Percentiles rank a stretch among this genome's conserved stretches.
Conservation (phyloP, 2,888 invertebrate genomes). For the Mythimna vitellina region DNA sequence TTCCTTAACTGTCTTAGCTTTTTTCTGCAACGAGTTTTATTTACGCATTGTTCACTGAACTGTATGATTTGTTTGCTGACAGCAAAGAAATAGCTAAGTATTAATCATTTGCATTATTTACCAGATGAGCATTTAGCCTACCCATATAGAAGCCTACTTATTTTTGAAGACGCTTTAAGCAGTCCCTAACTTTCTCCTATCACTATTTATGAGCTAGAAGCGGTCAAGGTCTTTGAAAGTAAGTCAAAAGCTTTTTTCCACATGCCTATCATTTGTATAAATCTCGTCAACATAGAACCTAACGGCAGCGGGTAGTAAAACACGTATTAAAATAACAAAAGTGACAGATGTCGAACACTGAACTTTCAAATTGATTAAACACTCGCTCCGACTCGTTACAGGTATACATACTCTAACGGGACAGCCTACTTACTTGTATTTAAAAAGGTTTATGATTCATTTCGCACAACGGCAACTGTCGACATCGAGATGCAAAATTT, state of each 20-base stretch:
- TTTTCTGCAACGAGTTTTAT: neutral
- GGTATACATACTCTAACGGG: constrained; percentile 67
- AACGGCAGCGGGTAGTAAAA: constrained; percentile 46
- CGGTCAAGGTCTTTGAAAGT: constrained; percentile 62
- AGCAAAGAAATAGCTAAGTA: neutral
- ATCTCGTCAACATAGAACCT: constrained; percentile 49
- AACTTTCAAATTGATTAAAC: constrained; percentile 64
- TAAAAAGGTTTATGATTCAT: constrained; percentile 67
- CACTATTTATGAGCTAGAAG: constrained; percentile 43
- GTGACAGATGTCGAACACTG: constrained; percentile 66
- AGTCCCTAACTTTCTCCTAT: constrained; percentile 58
- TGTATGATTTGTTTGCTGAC: neutral
- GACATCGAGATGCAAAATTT: constrained; percentile 59
- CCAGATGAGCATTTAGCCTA: neutral
- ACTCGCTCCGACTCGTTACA: constrained; percentile 54
- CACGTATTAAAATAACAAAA: constrained; percentile 42
- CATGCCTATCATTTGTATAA: constrained; percentile 28
- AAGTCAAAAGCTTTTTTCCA: constrained; percentile 40
- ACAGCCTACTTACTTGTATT: constrained; percentile 71
- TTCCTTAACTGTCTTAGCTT: constrained; percentile 21
- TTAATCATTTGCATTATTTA: neutral
- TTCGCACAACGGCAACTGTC: constrained; percentile 52
- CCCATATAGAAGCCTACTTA: neutral
- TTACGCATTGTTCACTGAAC: neutral
- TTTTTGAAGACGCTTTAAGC: constrained; percentile 16